Base-by-base conservation (phyloP, 2,888 invertebrate species). In the Barypeithes pellucidus region DNA sequence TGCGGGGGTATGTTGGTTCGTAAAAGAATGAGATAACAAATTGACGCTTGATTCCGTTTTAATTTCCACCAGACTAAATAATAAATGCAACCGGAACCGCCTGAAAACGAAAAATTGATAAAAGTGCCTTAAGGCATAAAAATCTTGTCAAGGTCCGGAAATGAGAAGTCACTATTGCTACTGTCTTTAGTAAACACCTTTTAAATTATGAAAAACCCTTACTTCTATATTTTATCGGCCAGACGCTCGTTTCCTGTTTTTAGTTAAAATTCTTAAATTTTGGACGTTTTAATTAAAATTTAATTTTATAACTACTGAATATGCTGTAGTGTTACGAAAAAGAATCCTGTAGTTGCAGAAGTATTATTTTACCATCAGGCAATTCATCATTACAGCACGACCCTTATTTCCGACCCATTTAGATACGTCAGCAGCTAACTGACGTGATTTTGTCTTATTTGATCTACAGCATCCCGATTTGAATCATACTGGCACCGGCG, bases 141-240 rank as follows among this genome's bases (percentile, higher is more conserved):
- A 72, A 72, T 60, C 68, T 67, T 75, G 75, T 75, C 75, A 75
- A 54, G 16, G 57, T 50, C 16, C 43, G 75, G 75, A 75, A 75
- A 75, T 75, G 75, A 74, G 66, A 68, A 75, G 68, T 75, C 75
- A 75, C 72, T 52, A 71, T 71, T 71, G 75, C 71, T 65, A 72
- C 72, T 72, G 75, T 75, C 72, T 75, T 67, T 65, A 65, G 75
- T 68, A 75, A 72, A 75, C 63, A 72, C 65, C 68, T 65, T 33
- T 22, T 75, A 75, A 75, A 75, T 75, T 75, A 75, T 75, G 68
- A 63, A 73, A 59, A 67, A 33, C 65, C 18, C 36, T 16, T 12
- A 45, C 59, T 72, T 66, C 57, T 62, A 54, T 57, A 65, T 50
- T 52, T 50, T 67, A 65, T 72, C 72, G 61, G 59, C 52, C 66